Evolutionary conservation across 37 sponge, comb jelly and placozoan genomes (phyloP).

Genomic region (Hormiphora californensis): DNA sequence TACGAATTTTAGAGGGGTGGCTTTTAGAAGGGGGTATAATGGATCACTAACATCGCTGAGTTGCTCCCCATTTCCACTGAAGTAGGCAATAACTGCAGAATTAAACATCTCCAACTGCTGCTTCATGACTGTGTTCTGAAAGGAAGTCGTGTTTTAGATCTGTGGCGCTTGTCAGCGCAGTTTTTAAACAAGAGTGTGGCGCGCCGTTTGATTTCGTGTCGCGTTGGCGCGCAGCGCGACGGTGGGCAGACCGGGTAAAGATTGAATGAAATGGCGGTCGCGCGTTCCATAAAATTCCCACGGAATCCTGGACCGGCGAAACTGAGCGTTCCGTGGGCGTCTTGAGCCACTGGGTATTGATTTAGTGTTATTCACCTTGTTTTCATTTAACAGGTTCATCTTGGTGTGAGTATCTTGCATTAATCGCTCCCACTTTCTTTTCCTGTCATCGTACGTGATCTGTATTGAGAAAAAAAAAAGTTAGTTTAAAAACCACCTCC

Average conservation of each 20-base stretch:
- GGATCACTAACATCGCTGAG: neutral
- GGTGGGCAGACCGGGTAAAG: no score
- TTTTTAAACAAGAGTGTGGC: no score
- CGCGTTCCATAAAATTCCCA: slow-evolving; percentile 2
- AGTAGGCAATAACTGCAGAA: slow-evolving; percentile 38
- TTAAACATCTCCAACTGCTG: slow-evolving; percentile 26
- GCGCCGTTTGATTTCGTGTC: no score
- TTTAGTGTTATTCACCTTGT: slow-evolving; percentile 1
- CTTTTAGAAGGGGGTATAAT: no score
- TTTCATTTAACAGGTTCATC: neutral
- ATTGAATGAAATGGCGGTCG: no score
- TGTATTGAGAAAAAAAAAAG: no score
- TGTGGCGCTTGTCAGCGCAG: no score
- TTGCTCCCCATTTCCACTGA: slow-evolving; percentile 14
- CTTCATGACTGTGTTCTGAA: slow-evolving; percentile 33
- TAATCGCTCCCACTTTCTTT: neutral
- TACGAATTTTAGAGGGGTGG: no score
- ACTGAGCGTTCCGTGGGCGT: neutral
- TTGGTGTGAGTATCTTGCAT: neutral
- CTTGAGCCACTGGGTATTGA: neutral
- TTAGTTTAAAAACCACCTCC: no score
- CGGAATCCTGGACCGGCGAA: neutral
- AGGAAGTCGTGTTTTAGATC: no score
- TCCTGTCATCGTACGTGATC: neutral
- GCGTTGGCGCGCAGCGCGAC: no score